Percentiles rank a stretch among this genome's conserved stretches.
Conservation (phyloP, 2,797 vertebrate species). For the Capromys pilorides region DNA sequence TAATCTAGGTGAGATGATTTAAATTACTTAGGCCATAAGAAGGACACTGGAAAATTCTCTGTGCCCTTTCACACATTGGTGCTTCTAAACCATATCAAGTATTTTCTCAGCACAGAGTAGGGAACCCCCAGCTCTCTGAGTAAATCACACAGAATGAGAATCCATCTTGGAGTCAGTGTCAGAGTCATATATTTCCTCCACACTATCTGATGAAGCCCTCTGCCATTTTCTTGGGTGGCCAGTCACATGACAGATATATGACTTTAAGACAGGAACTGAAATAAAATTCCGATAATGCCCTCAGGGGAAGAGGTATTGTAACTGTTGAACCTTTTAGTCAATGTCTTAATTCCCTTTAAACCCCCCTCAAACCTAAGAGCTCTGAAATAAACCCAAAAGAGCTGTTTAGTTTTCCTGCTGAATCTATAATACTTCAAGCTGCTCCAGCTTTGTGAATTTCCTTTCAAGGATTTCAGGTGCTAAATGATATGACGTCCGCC, state of each 20-base stretch:
- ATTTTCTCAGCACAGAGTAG: slow-evolving; percentile 36
- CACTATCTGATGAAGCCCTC: slow-evolving; percentile 52
- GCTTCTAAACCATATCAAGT: slow-evolving; percentile 37
- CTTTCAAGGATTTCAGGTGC: slow-evolving; percentile 68
- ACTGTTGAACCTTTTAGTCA: slow-evolving; percentile 69
- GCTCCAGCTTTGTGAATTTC: slow-evolving; percentile 57
- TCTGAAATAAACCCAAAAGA: slow-evolving; percentile 65
- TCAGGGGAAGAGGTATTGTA: slow-evolving; percentile 61
- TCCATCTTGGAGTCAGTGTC: not conserved
- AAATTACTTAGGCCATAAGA: slow-evolving; percentile 7
- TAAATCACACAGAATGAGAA: slow-evolving; percentile 47
- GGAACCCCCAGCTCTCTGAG: not conserved
- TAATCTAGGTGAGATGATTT: slow-evolving; percentile 54
- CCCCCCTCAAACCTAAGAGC: slow-evolving; percentile 61
- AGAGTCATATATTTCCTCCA: slow-evolving; percentile 3
- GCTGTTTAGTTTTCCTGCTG: slow-evolving; percentile 57
- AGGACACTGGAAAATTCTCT: slow-evolving; percentile 42
- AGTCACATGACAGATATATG: slow-evolving; percentile 68
- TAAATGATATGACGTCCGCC: not conserved
- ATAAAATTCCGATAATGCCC: slow-evolving; percentile 72
- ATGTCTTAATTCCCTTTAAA: slow-evolving; percentile 79
- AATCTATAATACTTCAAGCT: slow-evolving; percentile 54
- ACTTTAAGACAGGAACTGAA: slow-evolving; percentile 74
- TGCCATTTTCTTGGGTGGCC: slow-evolving; percentile 71
- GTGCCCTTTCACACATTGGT: slow-evolving; percentile 17